Conservation (phyloP, 2,113 vertebrate genomes). For the Reinhardtius hippoglossoides region DNA sequence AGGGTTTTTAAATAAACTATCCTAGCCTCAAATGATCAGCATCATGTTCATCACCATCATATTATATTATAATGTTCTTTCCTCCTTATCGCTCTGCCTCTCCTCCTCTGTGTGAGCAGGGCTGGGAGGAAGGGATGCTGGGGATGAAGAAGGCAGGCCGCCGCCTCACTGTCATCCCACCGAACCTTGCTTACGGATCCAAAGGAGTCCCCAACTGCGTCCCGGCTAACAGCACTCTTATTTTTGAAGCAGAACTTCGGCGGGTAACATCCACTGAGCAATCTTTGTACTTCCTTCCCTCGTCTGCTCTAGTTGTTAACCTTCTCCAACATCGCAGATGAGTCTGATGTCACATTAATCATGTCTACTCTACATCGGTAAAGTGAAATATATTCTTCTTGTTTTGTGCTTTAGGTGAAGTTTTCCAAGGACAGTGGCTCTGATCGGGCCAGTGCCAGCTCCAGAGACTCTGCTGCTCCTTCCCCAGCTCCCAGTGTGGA, state of each 20-base stretch:
- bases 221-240: conserved; percentile 87
- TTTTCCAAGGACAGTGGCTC: conserved; percentile 85
- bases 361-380: too few species aligned
- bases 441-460: conserved; percentile 83
- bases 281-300: neutral
- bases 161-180: conserved; percentile 89
- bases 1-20: neutral
- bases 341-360: neutral
- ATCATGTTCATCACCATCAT: neutral
- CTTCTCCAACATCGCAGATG: neutral
- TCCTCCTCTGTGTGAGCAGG: conserved; percentile 75
- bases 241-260: conserved; percentile 91
- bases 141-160: conserved; percentile 91
- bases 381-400: neutral
- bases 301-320: neutral
- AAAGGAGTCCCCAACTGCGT: conserved; percentile 87
- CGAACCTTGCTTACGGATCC: conserved; percentile 85
- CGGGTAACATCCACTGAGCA: conserved; percentile 81
- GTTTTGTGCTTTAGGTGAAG: conserved; percentile 85
- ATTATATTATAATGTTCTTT: neutral
- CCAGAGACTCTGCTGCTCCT: conserved; percentile 86
- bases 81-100: neutral
- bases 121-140: conserved; percentile 95
- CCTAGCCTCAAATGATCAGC: neutral
- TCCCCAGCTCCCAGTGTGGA: conserved; percentile 88